Evolutionary conservation across 2,888 invertebrate genomes (phyloP).

Genomic region (Sclerodermus sp.): DNA sequence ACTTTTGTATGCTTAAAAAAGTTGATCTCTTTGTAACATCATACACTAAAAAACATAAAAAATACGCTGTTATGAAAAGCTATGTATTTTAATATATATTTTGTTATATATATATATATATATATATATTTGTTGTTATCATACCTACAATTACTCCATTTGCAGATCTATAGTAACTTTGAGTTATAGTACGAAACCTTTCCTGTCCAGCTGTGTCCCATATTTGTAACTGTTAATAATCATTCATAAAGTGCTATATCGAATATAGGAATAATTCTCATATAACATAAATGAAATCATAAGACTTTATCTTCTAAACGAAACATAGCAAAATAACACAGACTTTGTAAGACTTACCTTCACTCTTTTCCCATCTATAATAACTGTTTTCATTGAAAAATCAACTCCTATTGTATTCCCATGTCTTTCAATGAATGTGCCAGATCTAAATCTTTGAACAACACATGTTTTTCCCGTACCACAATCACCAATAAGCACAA

Average conservation of each 20-base stretch:
- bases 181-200: slow-evolving; percentile 93
- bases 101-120: no score
- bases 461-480: slow-evolving; percentile 92
- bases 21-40: slow-evolving; percentile 93
- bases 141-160: slow-evolving; percentile 92
- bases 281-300: not conserved
- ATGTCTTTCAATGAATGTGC: slow-evolving; percentile 92
- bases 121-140: slow-evolving; percentile 6
- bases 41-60: slow-evolving; percentile 68
- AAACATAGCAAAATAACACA: not conserved
- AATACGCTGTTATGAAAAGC: no score
- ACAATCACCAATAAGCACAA: slow-evolving; percentile 90
- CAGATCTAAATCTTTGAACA: slow-evolving; percentile 93
- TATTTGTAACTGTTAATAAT: slow-evolving; percentile 76
- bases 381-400: slow-evolving; percentile 96
- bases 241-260: not conserved
- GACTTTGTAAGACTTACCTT: no score
- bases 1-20: slow-evolving; percentile 87
- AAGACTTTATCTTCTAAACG: not conserved
- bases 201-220: slow-evolving; percentile 99
- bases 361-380: slow-evolving; percentile 90
- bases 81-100: slow-evolving; percentile 9
- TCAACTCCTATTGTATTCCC: slow-evolving; percentile 97
- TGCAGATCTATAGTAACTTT: slow-evolving; percentile 95
- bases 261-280: slow-evolving; percentile 4